Percentiles rank a stretch among this genome's conserved stretches.
Conservation (phyloP, 2,797 vertebrate genomes). For the Phoxinus dragarum region DNA sequence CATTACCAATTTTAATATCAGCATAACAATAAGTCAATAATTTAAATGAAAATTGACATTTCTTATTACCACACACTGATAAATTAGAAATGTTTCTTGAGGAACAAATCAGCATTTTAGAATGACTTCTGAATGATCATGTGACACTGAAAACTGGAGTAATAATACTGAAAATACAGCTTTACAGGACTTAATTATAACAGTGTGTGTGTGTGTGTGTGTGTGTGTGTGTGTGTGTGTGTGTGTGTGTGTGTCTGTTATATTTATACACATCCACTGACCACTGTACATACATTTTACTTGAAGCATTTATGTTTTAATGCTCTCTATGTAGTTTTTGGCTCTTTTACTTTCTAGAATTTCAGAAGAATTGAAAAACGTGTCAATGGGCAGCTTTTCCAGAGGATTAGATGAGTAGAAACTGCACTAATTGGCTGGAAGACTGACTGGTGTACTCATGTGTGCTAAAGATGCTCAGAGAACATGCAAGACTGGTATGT, state of each 20-base stretch:
- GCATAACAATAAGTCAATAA: no score
- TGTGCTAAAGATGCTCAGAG: slow-evolving; percentile 21
- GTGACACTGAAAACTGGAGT: no score
- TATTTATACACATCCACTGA: not conserved
- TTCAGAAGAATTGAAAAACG: slow-evolving; percentile 28
- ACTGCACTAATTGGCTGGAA: slow-evolving; percentile 49
- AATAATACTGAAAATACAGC: no score
- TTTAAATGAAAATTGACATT: no score
- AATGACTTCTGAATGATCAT: no score
- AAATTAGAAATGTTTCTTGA: not conserved
- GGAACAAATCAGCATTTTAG: no score
- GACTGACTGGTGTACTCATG: slow-evolving; percentile 25
- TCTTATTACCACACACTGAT: not conserved
- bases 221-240: not conserved
- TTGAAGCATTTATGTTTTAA: slow-evolving; percentile 29
- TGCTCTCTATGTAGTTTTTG: slow-evolving; percentile 3
- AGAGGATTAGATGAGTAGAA: slow-evolving; percentile 42
- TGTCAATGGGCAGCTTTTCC: slow-evolving; percentile 33
- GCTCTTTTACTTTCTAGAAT: slow-evolving; percentile 41
- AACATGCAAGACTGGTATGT: slow-evolving; percentile 10
- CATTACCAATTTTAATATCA: not conserved
- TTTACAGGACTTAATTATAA: no score
- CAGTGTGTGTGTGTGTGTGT: not conserved
- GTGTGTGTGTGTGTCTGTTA: not conserved
- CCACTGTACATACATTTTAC: not conserved